These are phyloP conservation scores for Nannobrachium achirus DNA, from an alignment of 2,113 vertebrate species.

Conservation along the genomic window DNA sequence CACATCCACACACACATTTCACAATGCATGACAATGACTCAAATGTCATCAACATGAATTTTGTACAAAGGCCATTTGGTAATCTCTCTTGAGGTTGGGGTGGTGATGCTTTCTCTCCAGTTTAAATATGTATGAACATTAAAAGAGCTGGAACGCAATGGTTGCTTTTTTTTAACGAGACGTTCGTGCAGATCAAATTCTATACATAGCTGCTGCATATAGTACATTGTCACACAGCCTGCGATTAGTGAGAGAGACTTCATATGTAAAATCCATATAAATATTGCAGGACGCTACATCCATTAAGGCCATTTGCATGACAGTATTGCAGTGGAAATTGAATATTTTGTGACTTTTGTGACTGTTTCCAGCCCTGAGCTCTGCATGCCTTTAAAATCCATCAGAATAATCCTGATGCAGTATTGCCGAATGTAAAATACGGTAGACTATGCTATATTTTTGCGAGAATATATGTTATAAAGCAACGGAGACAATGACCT, in stretches of 20 bases:
- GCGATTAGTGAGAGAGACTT: constrained; percentile 9
- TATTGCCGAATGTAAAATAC: no score
- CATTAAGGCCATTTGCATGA: constrained; percentile 13
- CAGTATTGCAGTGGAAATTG: constrained; percentile 18
- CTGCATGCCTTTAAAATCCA: no score
- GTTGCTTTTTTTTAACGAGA: background rate
- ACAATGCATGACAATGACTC: background rate
- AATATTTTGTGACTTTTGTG: constrained; percentile 10
- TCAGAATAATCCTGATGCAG: no score
- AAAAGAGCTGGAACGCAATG: constrained; percentile 13
- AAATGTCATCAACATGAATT: constrained; percentile 54
- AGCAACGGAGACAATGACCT: background rate
- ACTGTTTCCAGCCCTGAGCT: no score
- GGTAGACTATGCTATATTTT: no score
- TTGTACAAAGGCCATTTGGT: constrained; percentile 35
- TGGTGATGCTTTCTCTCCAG: constrained; percentile 16
- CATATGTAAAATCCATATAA: constrained; percentile 18
- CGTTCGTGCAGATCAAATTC: background rate
- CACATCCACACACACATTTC: background rate
- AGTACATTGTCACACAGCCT: background rate
- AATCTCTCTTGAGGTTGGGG: constrained; percentile 19
- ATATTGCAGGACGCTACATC: constrained; percentile 27
- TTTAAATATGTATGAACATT: constrained; percentile 42
- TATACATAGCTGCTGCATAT: background rate
- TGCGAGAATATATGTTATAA: constrained; percentile 1